phyloP scores from a whole-genome alignment of 1,140 invertebrate genomes.

The Bombus confusus region DNA sequence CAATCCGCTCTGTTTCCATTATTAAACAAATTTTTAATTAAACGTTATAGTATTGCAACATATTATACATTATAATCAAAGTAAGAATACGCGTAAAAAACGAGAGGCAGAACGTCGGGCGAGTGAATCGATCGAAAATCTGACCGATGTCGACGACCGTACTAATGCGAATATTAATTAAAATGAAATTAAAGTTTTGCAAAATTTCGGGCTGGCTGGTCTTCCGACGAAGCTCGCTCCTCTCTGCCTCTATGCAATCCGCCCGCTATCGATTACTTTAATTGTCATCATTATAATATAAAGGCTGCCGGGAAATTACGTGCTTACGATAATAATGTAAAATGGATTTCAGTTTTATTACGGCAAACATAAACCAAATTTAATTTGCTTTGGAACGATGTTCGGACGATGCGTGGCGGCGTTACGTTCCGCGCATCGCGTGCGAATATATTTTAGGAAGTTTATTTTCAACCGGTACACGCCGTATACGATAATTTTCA shows the following conservation, averaged over 20 bases:
- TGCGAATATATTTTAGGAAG: conserved; percentile 49
- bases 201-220: conserved; percentile 8
- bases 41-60: too few species aligned
- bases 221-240: background rate
- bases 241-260: too few species aligned
- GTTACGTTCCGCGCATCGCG: background rate
- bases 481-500: conserved; percentile 52
- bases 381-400: conserved; percentile 22
- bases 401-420: background rate
- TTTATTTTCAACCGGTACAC: conserved; percentile 51
- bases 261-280: conserved; percentile 45
- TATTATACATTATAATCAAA: too few species aligned
- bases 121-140: conserved; percentile 8
- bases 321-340: conserved; percentile 46
- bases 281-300: conserved; percentile 49
- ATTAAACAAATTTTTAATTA: too few species aligned
- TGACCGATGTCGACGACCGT: background rate
- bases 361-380: conserved; percentile 47
- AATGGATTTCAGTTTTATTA: conserved; percentile 50
- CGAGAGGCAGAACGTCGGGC: too few species aligned
- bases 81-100: background rate
- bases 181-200: conserved; percentile 25
- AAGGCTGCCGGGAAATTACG: conserved; percentile 40
- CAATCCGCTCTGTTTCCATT: too few species aligned
- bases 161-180: conserved; percentile 31